Evolutionary conservation across 2,888 invertebrate species (phyloP).

Genomic region (Ganaspis brasiliensis): DNA sequence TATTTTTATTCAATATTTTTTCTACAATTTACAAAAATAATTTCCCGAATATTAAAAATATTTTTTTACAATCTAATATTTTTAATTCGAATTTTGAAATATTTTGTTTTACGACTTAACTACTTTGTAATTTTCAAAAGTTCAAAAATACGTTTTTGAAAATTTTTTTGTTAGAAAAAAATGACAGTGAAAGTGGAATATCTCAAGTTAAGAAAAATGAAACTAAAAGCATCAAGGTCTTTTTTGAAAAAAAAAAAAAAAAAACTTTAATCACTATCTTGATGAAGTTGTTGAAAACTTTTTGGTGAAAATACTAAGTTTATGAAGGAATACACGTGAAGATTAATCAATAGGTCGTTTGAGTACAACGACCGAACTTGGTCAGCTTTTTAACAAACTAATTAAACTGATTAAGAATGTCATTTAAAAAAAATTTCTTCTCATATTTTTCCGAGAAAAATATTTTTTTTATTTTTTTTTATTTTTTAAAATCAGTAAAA

Average conservation of each 20-base stretch:
- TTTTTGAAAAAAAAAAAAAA: not conserved
- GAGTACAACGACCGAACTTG: slow-evolving; percentile 51
- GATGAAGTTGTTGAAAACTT: slow-evolving; percentile 5
- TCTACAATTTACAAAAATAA: no score
- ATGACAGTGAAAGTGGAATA: not conserved
- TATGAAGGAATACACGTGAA: slow-evolving; percentile 46
- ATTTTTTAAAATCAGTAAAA: not conserved
- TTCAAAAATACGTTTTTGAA: no score
- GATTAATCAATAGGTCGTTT: slow-evolving; percentile 62
- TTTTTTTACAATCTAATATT: no score
- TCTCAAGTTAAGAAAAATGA: slow-evolving; percentile 3
- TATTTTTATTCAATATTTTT: no score
- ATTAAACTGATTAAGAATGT: not conserved
- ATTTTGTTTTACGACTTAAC: no score
- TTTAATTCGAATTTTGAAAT: no score
- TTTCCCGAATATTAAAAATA: no score
- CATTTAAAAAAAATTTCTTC: not conserved
- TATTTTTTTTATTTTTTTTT: not conserved
- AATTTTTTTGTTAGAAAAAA: not conserved
- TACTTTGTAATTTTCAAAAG: no score
- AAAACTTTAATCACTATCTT: not conserved
- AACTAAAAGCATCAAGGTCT: not conserved
- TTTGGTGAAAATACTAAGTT: slow-evolving; percentile 19
- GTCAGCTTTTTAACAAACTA: not conserved
- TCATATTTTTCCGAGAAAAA: no score